phyloP scores from a whole-genome alignment of 2,113 vertebrate species.

The Notarius lentiginosus region DNA sequence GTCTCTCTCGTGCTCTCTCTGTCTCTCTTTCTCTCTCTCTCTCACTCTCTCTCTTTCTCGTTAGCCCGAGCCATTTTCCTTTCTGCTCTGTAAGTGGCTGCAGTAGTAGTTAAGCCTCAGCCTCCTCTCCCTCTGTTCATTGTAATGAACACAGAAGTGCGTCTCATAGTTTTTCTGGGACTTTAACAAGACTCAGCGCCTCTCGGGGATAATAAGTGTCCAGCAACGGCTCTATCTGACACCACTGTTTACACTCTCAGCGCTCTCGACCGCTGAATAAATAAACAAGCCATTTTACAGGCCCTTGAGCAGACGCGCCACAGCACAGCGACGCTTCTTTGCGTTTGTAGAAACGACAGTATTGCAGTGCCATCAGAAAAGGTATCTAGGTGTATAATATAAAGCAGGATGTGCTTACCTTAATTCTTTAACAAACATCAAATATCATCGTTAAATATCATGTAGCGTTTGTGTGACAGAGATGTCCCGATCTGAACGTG shows the following conservation, averaged over 20 bases:
- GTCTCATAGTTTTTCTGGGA: slow-evolving; percentile 32
- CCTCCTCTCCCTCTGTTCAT: slow-evolving; percentile 33
- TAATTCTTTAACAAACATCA: background rate
- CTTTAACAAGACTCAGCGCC: background rate
- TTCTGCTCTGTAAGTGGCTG: slow-evolving; percentile 16
- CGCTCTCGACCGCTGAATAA: slow-evolving; percentile 18
- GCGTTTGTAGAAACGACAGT: background rate
- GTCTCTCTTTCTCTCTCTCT: background rate
- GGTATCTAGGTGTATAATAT: background rate
- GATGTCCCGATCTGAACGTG: background rate
- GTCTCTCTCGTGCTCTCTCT: background rate
- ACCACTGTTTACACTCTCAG: slow-evolving; percentile 2
- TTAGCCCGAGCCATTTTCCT: slow-evolving; percentile 13
- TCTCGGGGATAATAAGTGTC: slow-evolving; percentile 1
- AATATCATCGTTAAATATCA: no score
- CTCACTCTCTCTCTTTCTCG: background rate
- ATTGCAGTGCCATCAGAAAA: background rate
- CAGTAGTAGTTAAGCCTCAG: background rate
- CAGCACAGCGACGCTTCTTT: background rate
- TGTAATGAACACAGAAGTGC: slow-evolving; percentile 31
- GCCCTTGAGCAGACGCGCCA: background rate
- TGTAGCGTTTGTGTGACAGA: background rate
- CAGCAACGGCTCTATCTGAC: slow-evolving; percentile 7
- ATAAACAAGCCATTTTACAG: slow-evolving; percentile 28
- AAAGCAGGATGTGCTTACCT: background rate